Percentiles rank a stretch among this genome's conserved stretches.
Conservation (phyloP, 2,888 invertebrate genomes). For the Xanthia icteritia region DNA sequence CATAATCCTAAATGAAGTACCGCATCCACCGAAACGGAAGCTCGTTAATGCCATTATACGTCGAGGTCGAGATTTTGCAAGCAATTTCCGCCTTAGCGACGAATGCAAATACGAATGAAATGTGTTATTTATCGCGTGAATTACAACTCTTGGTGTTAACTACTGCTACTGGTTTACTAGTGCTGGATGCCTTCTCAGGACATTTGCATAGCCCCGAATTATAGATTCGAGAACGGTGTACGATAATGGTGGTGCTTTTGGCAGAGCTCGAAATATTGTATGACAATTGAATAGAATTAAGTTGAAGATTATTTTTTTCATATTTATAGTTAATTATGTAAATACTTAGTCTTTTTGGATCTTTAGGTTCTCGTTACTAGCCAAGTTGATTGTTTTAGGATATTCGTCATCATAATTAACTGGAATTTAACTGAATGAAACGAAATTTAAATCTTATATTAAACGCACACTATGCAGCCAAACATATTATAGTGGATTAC, state of each 20-base stretch:
- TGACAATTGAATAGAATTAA: slow-evolving; percentile 10
- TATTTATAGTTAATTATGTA: background rate
- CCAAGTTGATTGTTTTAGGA: background rate
- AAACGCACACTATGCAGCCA: too few species aligned
- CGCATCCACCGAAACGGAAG: slow-evolving; percentile 72
- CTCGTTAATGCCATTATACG: slow-evolving; percentile 71
- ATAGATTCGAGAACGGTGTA: slow-evolving; percentile 65
- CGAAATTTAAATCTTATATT: too few species aligned
- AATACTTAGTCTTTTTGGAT: background rate
- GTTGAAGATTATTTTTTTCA: background rate
- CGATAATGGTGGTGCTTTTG: slow-evolving; percentile 54
- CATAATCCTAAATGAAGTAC: slow-evolving; percentile 56
- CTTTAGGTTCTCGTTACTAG: too few species aligned
- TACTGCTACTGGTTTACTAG: slow-evolving; percentile 65
- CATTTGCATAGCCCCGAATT: slow-evolving; percentile 72
- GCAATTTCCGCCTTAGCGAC: slow-evolving; percentile 87
- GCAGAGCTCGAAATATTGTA: slow-evolving; percentile 28
- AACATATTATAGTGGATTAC: too few species aligned
- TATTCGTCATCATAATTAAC: too few species aligned
- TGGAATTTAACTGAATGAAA: too few species aligned
- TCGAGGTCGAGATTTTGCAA: slow-evolving; percentile 84
- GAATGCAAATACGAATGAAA: slow-evolving; percentile 87
- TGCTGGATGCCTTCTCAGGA: slow-evolving; percentile 52
- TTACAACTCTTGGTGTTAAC: slow-evolving; percentile 80
- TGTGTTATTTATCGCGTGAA: slow-evolving; percentile 88